phyloP scores from a whole-genome alignment of 2,797 vertebrate genomes.

The Cephalopachus bancanus region DNA sequence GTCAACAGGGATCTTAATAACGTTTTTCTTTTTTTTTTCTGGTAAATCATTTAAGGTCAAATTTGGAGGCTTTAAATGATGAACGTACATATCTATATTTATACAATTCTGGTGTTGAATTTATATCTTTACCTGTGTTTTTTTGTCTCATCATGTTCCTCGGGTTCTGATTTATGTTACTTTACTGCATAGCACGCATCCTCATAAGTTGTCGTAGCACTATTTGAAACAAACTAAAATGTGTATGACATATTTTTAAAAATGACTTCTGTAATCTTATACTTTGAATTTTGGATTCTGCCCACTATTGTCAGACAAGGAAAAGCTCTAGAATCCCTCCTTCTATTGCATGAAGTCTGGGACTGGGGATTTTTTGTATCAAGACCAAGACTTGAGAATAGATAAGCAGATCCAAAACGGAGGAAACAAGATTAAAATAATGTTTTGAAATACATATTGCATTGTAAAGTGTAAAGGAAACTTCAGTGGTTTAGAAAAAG shows the following conservation, averaged over 20 bases:
- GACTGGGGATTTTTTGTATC: neutral
- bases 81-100: neutral
- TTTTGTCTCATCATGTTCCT: neutral
- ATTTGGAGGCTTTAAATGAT: neutral
- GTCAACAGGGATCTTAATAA: neutral
- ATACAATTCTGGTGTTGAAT: neutral
- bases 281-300: neutral
- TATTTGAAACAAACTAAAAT: neutral
- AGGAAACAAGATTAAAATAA: neutral
- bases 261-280: neutral
- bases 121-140: neutral
- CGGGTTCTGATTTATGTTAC: neutral
- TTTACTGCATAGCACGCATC: neutral
- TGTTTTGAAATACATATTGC: neutral
- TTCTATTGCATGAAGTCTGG: neutral
- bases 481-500: neutral
- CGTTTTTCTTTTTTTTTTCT: neutral
- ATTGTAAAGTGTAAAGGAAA: neutral
- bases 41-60: neutral
- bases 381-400: neutral
- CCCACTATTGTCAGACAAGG: neutral
- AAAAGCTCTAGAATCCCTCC: neutral
- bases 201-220: neutral
- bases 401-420: neutral
- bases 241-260: neutral